Percentiles rank a stretch among this genome's conserved stretches.
These are phyloP conservation scores for Periphyllus acericola DNA, from an alignment of 2,888 invertebrate species.

Conservation along the genomic window DNA sequence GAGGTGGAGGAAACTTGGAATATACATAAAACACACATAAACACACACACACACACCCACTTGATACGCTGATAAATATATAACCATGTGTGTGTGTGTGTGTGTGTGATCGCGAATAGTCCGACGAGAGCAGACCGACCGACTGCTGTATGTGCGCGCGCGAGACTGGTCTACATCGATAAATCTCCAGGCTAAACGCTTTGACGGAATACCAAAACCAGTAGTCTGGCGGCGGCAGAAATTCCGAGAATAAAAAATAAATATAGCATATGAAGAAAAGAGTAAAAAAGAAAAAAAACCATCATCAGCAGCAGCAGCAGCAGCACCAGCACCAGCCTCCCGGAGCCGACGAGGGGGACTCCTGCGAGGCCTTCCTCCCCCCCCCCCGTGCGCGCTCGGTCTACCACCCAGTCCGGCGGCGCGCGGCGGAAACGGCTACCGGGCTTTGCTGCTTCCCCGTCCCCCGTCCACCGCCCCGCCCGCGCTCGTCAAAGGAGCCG, in stretches of 20 bases:
- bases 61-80: not conserved
- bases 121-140: not conserved
- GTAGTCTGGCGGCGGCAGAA: slow-evolving; percentile 55
- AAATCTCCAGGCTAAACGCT: slow-evolving; percentile 59
- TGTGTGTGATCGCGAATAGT: not conserved
- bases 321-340: not conserved
- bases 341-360: not conserved
- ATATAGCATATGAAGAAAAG: not conserved
- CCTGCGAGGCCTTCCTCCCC: not conserved
- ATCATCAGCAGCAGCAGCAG: not conserved
- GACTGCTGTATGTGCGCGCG: slow-evolving; percentile 3
- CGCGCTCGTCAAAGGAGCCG: slow-evolving; percentile 54
- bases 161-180: slow-evolving; percentile 52
- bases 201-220: slow-evolving; percentile 60
- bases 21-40: no score
- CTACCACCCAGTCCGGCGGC: not conserved
- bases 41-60: not conserved
- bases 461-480: not conserved
- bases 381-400: not conserved
- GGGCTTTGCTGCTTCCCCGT: slow-evolving; percentile 35
- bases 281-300: slow-evolving; percentile 22
- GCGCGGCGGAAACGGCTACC: slow-evolving; percentile 59
- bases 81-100: not conserved
- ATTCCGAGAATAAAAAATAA: slow-evolving; percentile 60
- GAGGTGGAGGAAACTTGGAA: not conserved